Evolutionary conservation across 1,140 invertebrate species (phyloP), one percentile per base, ranked within the genome.

Genomic region (Drosophila sturtevanti): DNA sequence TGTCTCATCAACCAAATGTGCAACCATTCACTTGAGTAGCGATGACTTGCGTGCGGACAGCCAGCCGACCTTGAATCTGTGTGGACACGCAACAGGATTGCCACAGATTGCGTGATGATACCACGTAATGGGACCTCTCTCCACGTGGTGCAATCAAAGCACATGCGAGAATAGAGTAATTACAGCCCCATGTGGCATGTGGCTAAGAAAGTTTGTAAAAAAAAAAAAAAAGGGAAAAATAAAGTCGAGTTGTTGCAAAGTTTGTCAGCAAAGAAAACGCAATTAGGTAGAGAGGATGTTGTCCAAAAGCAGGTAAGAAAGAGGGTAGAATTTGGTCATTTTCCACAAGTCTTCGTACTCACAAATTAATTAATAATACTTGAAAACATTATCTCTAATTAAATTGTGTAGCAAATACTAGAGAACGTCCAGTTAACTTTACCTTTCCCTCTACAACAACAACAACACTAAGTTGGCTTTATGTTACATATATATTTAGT

Each of bases 281-380:
- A 14, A 16, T 4, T n/a, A 24, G 16, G 22, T 27, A 34, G 59
- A 21, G 18, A 48, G 16, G 21, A 11, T 48, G 41, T 48, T 48
- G 18, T 21, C 9, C 18, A 48, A 10, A 10, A n/a, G 16, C 41
- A 48, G 41, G 41, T 48, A 48, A 18, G n/a, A n/a, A n/a, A n/a
- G n/a, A n/a, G 41, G 41, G 41, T 9, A 21, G 14, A 16, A 48
- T 9, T 48, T 34, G 41, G 9, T 21, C 24, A 21, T 11, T 55
- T 48, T 9, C 41, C 5, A 60, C 63, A 58, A 62, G 54, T 52
- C 58, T 51, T 63, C 41, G 44, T 63, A 41, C 58, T 54, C 56
- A 31, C 63, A 79, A 79, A 74, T 73, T 77, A 77, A 78, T 78
- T 78, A 78, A 76, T 78, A 78, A 75, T 67, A 68, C 54, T 41